These are phyloP conservation scores for Etia nguti DNA, from an alignment of 2,113 vertebrate species.

Conservation along the genomic window DNA sequence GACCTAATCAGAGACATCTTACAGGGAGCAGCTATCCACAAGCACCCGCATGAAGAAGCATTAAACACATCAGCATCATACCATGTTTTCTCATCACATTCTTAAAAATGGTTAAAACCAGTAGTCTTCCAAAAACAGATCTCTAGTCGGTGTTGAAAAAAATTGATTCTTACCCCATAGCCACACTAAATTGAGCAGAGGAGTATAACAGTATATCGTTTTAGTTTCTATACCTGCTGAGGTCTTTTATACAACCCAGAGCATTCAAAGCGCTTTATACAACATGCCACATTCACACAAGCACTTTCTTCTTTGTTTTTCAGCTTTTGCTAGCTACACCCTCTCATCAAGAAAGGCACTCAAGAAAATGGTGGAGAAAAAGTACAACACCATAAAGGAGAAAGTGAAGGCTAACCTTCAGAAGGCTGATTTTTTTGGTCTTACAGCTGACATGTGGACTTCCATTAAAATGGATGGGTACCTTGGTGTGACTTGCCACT, in stretches of 20 bases:
- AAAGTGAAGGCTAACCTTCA: neutral
- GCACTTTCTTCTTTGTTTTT: neutral
- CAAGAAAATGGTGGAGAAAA: too few relatives aligned
- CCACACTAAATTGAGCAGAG: neutral
- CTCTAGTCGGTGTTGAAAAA: too few relatives aligned
- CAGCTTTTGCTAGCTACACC: neutral
- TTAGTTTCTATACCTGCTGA: neutral
- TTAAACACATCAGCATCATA: neutral
- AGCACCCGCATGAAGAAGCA: neutral
- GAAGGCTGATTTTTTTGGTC: neutral
- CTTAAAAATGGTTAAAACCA: neutral
- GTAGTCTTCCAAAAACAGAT: neutral
- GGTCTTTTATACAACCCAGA: neutral
- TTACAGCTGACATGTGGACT: neutral
- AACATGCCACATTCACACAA: neutral
- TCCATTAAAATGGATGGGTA: neutral
- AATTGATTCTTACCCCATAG: neutral
- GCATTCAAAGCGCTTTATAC: neutral
- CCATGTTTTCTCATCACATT: neutral
- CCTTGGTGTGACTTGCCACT: neutral
- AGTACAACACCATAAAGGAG: neutral
- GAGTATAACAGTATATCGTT: neutral
- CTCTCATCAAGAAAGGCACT: too few relatives aligned
- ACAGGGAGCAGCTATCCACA: neutral
- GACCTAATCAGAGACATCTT: slow-evolving; percentile 5